Base-by-base conservation (phyloP, 2,888 invertebrate species). In the Idaea biselata region DNA sequence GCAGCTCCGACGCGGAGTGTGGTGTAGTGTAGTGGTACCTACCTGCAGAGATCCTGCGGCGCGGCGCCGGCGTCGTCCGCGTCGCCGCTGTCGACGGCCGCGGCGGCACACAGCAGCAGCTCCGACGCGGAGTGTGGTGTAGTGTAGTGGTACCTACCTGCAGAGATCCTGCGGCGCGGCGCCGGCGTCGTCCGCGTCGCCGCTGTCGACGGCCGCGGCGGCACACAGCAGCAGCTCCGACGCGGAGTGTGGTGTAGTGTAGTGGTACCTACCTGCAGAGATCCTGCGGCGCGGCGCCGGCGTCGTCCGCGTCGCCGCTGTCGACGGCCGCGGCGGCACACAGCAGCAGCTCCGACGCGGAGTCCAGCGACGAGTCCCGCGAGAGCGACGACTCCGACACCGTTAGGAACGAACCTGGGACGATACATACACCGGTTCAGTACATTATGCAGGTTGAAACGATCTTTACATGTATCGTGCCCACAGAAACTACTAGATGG, bases 331-430 rank as follows among this genome's bases (percentile, higher is more conserved):
- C 82, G 11, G 85, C 84, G 0, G 87, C 80, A 7, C 84, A 76
- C 64, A 88, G 68, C 57, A 88, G 79, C 71, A 87, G 78, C 63
- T 82, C 84, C 0, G 82, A 82, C 0, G 84, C 84, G 0, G 81
- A 85, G 77, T 83, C 86, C 60, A 86, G 68, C 0, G 88, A 87
- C 0, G 85, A 87, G 0, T 83, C 83, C 80, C 0, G 86, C 88
- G 0, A 85, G 74, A 0, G 82, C 83, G 0, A 85, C 0, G 88
- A 87, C 3, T 86, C 88, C 2, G 88, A 77, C 32, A 87, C 87
- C 74, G 76, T 58, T 58, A 71, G 57, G 53, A 71, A 70, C 16
- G 70, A 72, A 57, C 71, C 73, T 72, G 61, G 11, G 61, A 11
- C 6, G 11, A 44, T 44, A 44, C 3, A 44, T 44, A 63, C 0